Evolutionary conservation across 2,797 vertebrate genomes (phyloP), one percentile per base, ranked within the genome.

Genomic region (Dryobates pubescens): DNA sequence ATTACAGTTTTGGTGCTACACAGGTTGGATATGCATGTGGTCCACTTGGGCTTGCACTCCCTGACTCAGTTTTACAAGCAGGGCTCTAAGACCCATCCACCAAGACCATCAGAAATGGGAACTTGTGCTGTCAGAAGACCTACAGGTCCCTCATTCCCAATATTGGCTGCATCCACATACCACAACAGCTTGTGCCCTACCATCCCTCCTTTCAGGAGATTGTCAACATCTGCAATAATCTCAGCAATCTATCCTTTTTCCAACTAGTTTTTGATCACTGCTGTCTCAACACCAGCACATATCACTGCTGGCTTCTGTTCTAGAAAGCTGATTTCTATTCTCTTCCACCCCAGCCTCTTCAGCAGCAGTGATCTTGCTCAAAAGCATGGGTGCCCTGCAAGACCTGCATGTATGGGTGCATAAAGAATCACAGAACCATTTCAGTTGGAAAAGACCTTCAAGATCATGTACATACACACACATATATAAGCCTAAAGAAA

Each of bases 391-490:
- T 19, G 49, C 71, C 58, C 57, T 71, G 41, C 23, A 57, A 91
- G 38, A 82, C 13, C 13, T 61, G 17, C 13, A 26, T 69, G 17
- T 0, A 0, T 23, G 4, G 19, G 7, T 30, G 8, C 27, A 10
- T 2, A 0, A 9, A 51, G 49, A 51, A 51, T 10, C 49, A 51
- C 49, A 51, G 49, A 51, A 13, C 23, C 49, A 24, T 24, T 51
- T 24, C 13, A 23, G 22, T 13, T 51, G 23, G 49, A 24, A 51
- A 51, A 51, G 49, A 23, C 49, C 49, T 51, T 51, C 49, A 24
- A 51, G 49, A 23, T 51, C 49, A 24, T 22, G 19, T 49, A 2
- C 9, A 3, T 30, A 10, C 1, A 26, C 1, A 57, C 7, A 65
- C 5, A 43, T 19, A 64, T 51, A 65, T n/a, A 34, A 27, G 10